Evolutionary conservation across 1,140 invertebrate genomes (phyloP), one percentile per base, ranked within the genome.

Genomic region (Ceratina japonica): DNA sequence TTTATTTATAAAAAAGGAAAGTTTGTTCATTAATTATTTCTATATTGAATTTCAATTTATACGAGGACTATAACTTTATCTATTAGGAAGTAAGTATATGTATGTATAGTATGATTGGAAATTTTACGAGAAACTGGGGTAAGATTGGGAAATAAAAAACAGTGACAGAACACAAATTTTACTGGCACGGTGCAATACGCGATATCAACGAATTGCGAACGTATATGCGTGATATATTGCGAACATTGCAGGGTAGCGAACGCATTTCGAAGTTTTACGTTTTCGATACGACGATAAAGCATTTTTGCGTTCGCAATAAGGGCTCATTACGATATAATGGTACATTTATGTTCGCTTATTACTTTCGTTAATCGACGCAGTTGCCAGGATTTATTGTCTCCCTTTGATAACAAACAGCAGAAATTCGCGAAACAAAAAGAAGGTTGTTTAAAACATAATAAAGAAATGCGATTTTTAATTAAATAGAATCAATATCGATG

Each of bases 261-360:
- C 12, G 16, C 44, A 1, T 56, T 58, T 58, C 2, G 1, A n/a
- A 20, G 52, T 56, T 70, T 70, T 16, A 31, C 18, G n/a, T 10
- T 24, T 16, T 68, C 12, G n/a, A 8, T 0, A 7, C 16, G 49
- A 22, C 49, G 22, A 27, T 54, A 69, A 54, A 69, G 31, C 24
- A 69, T 24, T 31, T 52, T 69, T 52, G 3, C 18, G 15, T 27
- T 27, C 18, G 16, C 10, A 31, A 54, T 54, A 69, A 18, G 7
- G 10, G 22, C 10, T 68, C 44, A 24, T 51, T 68, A n/a, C 22
- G 44, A 18, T 24, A 24, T 31, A 68, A 52, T 52, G 65, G n/a
- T 27, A 69, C 16, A 69, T 69, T 54, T 69, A 27, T 10, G 44
- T 12, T n/a, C 37, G 64, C 18, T 24, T 51, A 66, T 51, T 66